Base-by-base conservation (phyloP, 2,113 vertebrate species). In the Hyperopisus bebe region DNA sequence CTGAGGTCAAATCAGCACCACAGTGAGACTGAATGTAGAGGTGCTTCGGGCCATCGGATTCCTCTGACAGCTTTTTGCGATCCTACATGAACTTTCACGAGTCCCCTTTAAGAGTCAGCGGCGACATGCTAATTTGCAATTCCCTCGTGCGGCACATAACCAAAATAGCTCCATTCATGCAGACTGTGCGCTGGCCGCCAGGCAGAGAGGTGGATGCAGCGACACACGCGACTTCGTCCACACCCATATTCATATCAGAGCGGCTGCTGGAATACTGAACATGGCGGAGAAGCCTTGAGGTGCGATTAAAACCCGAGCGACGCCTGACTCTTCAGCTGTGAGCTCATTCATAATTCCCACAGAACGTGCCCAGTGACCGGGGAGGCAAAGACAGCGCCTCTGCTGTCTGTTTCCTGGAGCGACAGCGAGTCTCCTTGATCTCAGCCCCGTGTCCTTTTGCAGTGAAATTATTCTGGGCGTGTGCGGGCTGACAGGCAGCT, bases 311-410 rank as follows among this genome's bases (percentile, higher is more conserved):
- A 27, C 62, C n/a, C 62, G 5, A 47, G 62, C 50, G 47, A 62
- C 42, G 89, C 87, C 62, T 90, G 62, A 31, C 89, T 53, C 13
- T 87, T 42, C 85, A 31, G 85, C 89, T 90, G 31, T 17, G 19
- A 85, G 62, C 84, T 87, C 89, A 87, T 87, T 90, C 89, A 90
- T 87, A 87, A 90, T 87, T 90, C 85, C 66, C 11, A 17, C 48
- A 27, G 66, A 35, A 48, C 27, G 47, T 31, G 58, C 35, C 48
- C 58, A 39, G 89, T 17, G 35, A 51, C 83, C 5, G n/a, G 8
- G 19, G 55, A 48, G 44, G 62, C 17, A 13, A 58, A 70, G 58
- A n/a, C 58, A 62, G 55, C 17, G 27, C 46, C 51, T 9, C 66
- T 42, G 24, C 42, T 74, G 89, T 48, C 84, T 53, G 35, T 15